Evolutionary conservation across 2,888 invertebrate genomes (phyloP).

Genomic region (Orthonychiurus folsomi): DNA sequence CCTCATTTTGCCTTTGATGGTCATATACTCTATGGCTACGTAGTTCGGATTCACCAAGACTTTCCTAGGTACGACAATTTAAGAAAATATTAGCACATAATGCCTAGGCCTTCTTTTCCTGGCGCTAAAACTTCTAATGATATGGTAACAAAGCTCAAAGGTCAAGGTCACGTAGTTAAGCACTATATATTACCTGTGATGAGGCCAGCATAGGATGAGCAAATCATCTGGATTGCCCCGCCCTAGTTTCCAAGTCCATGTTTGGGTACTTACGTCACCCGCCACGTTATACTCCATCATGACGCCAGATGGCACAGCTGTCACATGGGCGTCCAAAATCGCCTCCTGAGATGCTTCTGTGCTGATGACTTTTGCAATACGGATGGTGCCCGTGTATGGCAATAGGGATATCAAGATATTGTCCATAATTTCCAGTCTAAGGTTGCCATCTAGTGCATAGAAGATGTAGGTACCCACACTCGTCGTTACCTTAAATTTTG

Average conservation of each 20-base stretch:
- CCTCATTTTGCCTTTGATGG: slow-evolving; percentile 27
- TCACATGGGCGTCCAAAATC: slow-evolving; percentile 18
- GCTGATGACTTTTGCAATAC: slow-evolving; percentile 21
- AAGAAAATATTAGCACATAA: too few relatives aligned
- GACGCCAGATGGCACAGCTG: slow-evolving; percentile 15
- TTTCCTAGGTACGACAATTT: slow-evolving; percentile 5
- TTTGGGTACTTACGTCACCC: slow-evolving; percentile 22
- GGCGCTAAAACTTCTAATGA: too few relatives aligned
- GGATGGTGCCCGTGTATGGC: slow-evolving; percentile 19
- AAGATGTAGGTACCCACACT: slow-evolving; percentile 15
- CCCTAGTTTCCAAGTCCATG: slow-evolving; percentile 26
- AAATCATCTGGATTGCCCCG: slow-evolving; percentile 20
- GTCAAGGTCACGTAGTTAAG: too few relatives aligned
- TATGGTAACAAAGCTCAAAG: too few relatives aligned
- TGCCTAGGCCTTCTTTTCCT: too few relatives aligned
- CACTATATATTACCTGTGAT: slow-evolving; percentile 27
- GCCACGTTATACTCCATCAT: slow-evolving; percentile 18
- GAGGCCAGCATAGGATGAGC: slow-evolving; percentile 24
- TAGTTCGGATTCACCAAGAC: slow-evolving; percentile 16
- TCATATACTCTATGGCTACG: slow-evolving; percentile 27
- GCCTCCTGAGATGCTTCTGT: slow-evolving; percentile 20
- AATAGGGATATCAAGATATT: slow-evolving; percentile 16
- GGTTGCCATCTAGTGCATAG: slow-evolving; percentile 16
- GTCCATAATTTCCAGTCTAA: slow-evolving; percentile 13
- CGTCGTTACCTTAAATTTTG: slow-evolving; percentile 21